Evolutionary conservation across 2,797 vertebrate genomes (phyloP).

Genomic region (Microctenopoma stevenorrisi): DNA sequence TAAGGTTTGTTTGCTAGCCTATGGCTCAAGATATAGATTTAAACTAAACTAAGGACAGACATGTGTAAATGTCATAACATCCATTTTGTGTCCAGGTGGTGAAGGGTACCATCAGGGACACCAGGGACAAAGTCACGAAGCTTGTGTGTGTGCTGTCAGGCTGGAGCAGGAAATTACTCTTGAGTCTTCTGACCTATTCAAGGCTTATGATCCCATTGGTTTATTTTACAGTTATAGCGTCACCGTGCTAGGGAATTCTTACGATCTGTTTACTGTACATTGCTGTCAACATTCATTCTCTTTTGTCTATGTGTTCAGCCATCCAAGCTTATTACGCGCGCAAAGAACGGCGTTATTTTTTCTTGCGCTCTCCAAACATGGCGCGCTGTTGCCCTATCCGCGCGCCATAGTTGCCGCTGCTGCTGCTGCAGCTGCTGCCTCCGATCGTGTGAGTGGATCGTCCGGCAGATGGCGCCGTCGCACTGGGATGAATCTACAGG

Average conservation of each 20-base stretch:
- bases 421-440: too few species aligned
- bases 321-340: constrained; percentile 82
- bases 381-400: too few species aligned
- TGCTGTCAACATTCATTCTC: background rate
- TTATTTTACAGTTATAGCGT: background rate
- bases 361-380: too few species aligned
- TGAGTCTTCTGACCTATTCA: constrained; percentile 92
- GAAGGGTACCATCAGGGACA: constrained; percentile 96
- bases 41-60: background rate
- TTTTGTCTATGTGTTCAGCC: constrained; percentile 89
- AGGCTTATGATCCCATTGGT: constrained; percentile 94
- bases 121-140: constrained; percentile 93
- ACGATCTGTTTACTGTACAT: background rate
- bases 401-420: too few species aligned
- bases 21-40: background rate
- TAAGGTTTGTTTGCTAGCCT: constrained; percentile 77
- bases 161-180: constrained; percentile 93
- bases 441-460: too few species aligned
- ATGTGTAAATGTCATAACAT: background rate
- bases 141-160: constrained; percentile 92
- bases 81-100: constrained; percentile 78
- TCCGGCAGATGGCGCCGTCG: constrained; percentile 29
- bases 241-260: too few species aligned
- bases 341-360: too few species aligned
- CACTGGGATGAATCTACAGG: background rate